Percentiles rank a stretch among this genome's conserved stretches.
Evolutionary conservation across 2,113 vertebrate genomes (phyloP).

Genomic region (Pardalotus punctatus): DNA sequence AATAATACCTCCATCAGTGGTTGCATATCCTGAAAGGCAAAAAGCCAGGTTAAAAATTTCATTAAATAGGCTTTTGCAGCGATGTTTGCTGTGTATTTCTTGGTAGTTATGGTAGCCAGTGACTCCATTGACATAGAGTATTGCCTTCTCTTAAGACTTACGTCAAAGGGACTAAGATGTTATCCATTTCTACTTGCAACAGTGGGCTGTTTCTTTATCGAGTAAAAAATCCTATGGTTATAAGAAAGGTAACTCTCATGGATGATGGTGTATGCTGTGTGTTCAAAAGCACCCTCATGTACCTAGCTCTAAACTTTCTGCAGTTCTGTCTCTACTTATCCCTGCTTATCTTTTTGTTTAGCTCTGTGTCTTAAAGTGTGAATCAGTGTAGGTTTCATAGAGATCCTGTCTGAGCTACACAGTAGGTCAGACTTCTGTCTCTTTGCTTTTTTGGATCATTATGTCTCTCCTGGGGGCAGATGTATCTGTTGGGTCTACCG

Average conservation of each 20-base stretch:
- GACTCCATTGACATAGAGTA: background rate
- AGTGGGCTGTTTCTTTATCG: background rate
- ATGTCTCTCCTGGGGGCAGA: background rate
- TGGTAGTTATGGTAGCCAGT: background rate
- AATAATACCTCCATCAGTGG: background rate
- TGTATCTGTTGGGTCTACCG: background rate
- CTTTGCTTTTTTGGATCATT: background rate
- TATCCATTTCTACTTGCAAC: background rate
- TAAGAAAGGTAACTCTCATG: background rate
- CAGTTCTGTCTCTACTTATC: background rate
- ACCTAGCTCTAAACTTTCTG: background rate
- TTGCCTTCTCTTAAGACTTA: background rate
- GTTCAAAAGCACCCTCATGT: background rate
- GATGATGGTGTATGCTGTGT: background rate
- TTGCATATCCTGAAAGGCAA: background rate
- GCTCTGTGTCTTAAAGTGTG: background rate
- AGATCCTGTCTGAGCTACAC: background rate
- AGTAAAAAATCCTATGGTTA: background rate
- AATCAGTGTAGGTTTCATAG: background rate
- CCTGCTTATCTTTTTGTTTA: background rate
- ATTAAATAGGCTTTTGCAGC: background rate
- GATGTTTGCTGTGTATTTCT: background rate
- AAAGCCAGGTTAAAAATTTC: background rate
- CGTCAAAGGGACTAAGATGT: background rate
- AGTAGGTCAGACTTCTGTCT: background rate